These are phyloP conservation scores for Orestias chungarensis DNA, from an alignment of 2,797 vertebrate species.

Conservation along the genomic window DNA sequence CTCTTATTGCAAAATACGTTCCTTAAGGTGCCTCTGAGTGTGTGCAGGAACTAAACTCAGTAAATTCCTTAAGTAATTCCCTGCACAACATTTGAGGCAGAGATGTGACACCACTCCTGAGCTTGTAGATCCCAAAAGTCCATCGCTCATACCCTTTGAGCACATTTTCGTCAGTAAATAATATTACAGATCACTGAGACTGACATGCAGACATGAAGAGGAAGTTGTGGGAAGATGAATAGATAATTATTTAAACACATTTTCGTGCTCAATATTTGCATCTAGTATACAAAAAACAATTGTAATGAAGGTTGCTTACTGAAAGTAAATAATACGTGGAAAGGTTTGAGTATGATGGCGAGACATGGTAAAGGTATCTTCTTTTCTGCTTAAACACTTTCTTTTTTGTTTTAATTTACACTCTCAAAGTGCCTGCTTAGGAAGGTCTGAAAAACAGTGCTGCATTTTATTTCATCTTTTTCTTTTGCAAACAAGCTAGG, in stretches of 20 bases:
- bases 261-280: slow-evolving; percentile 9
- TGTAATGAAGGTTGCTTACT: slow-evolving; percentile 6
- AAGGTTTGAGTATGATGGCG: neutral
- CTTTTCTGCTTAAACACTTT: slow-evolving; percentile 6
- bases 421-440: slow-evolving; percentile 19
- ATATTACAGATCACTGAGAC: slow-evolving; percentile 22
- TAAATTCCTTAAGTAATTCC: slow-evolving; percentile 49
- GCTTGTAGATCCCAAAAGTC: slow-evolving; percentile 34
- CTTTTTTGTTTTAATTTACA: neutral
- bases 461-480: too few species aligned
- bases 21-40: slow-evolving; percentile 55
- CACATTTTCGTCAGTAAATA: slow-evolving; percentile 10
- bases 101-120: slow-evolving; percentile 56
- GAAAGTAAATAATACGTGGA: slow-evolving; percentile 1
- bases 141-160: slow-evolving; percentile 31
- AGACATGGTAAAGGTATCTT: neutral
- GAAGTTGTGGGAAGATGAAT: slow-evolving; percentile 36
- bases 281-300: neutral
- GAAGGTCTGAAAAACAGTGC: neutral
- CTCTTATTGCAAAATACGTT: slow-evolving; percentile 35
- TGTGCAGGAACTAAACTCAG: slow-evolving; percentile 55
- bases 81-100: slow-evolving; percentile 46
- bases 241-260: slow-evolving; percentile 28
- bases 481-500: too few species aligned
- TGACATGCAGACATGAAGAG: slow-evolving; percentile 27